phyloP scores from a whole-genome alignment of 2,888 invertebrate species.

The Endotricha flammealis region DNA sequence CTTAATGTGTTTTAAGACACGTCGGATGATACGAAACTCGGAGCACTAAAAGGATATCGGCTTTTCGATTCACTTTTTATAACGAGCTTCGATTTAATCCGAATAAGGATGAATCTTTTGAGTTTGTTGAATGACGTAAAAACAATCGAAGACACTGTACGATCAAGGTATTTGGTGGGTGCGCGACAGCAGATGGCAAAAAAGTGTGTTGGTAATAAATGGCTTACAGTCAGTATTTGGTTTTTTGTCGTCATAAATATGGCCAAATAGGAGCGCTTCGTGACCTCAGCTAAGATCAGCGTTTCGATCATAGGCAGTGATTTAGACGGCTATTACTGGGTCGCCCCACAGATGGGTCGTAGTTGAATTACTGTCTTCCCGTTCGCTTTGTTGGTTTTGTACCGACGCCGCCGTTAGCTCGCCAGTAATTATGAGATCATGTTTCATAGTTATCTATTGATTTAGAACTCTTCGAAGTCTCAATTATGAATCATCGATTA shows the following conservation, averaged over 20 bases:
- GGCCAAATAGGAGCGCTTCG: slow-evolving; percentile 56
- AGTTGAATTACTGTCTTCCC: slow-evolving; percentile 66
- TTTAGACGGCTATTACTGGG: slow-evolving; percentile 65
- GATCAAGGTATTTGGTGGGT: slow-evolving; percentile 35
- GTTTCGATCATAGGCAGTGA: slow-evolving; percentile 68
- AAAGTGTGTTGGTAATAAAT: slow-evolving; percentile 49
- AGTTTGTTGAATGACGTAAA: slow-evolving; percentile 31
- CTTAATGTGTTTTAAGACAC: slow-evolving; percentile 50
- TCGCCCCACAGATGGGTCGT: slow-evolving; percentile 60
- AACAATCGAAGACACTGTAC: slow-evolving; percentile 37
- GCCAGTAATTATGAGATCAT: slow-evolving; percentile 71
- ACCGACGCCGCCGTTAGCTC: slow-evolving; percentile 48
- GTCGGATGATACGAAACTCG: slow-evolving; percentile 45
- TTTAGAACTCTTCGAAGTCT: slow-evolving; percentile 66
- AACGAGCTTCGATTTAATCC: slow-evolving; percentile 22
- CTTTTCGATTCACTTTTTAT: slow-evolving; percentile 34
- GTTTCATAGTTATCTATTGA: slow-evolving; percentile 68
- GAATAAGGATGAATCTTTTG: slow-evolving; percentile 33
- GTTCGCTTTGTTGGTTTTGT: slow-evolving; percentile 64
- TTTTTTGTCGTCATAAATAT: slow-evolving; percentile 65
- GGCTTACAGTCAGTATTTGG: slow-evolving; percentile 33
- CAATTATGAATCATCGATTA: slow-evolving; percentile 69
- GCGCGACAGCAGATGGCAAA: slow-evolving; percentile 49
- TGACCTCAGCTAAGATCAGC: slow-evolving; percentile 68
- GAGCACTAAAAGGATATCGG: slow-evolving; percentile 29